phyloP scores from a whole-genome alignment of 2,888 invertebrate species.

The Noctua fimbriata region DNA sequence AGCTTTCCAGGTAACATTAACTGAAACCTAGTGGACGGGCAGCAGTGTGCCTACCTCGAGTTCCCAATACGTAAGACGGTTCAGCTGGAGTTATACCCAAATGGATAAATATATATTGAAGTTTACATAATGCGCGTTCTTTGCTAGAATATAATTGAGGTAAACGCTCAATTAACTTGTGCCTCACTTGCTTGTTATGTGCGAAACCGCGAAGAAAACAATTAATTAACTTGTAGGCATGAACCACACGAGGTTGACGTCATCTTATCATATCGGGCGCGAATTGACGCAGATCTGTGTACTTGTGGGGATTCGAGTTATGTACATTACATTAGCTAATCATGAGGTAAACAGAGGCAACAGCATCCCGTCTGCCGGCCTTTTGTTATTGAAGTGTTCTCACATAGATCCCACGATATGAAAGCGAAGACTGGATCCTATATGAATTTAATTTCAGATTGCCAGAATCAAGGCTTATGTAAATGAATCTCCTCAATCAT shows the following conservation, averaged over 20 bases:
- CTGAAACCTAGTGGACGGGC: too few relatives aligned
- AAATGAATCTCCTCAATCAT: neutral
- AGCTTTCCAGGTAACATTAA: neutral
- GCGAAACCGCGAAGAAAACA: conserved; percentile 37
- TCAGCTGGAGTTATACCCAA: neutral
- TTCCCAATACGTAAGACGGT: neutral
- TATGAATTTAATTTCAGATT: neutral
- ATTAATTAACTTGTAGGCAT: conserved; percentile 19
- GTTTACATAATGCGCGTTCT: neutral
- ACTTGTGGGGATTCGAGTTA: conserved; percentile 16
- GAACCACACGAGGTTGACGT: conserved; percentile 35
- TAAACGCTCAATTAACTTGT: conserved; percentile 33
- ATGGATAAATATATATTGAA: neutral
- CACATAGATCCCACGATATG: neutral
- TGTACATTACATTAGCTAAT: too few relatives aligned
- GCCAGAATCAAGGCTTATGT: too few relatives aligned
- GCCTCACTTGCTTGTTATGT: conserved; percentile 14
- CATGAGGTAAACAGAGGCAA: conserved; percentile 22
- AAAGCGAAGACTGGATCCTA: neutral
- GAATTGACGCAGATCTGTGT: conserved; percentile 33
- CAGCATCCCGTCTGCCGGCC: neutral
- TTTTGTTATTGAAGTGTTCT: neutral
- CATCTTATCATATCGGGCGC: conserved; percentile 29
- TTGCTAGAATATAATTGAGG: conserved; percentile 26
- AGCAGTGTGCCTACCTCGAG: too few relatives aligned